A percentile compares a stretch with the other conserved stretches of the same genome.
Conservation (phyloP, 2,797 vertebrate species). For the Intellagama lesueurii region DNA sequence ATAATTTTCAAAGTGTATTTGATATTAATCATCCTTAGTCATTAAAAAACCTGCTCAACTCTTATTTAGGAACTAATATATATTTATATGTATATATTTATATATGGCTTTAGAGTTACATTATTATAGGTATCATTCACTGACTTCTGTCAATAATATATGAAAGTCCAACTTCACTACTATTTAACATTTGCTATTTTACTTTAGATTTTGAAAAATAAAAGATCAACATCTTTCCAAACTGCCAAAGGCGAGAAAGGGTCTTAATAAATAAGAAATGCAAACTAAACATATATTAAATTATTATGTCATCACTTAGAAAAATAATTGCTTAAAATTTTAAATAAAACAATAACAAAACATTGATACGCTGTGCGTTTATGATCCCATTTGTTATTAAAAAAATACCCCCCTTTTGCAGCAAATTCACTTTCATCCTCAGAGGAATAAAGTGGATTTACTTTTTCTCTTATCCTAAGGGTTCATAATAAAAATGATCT, state of each 20-base stretch:
- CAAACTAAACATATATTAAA: slow-evolving; percentile 75
- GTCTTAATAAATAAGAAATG: slow-evolving; percentile 75
- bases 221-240: slow-evolving; percentile 64
- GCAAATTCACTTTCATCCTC: slow-evolving; percentile 73
- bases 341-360: slow-evolving; percentile 76
- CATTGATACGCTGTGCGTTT: slow-evolving; percentile 67
- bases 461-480: slow-evolving; percentile 70
- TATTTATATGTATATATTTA: not conserved
- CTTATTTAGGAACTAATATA: slow-evolving; percentile 71
- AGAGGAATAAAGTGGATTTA: slow-evolving; percentile 77
- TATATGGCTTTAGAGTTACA: slow-evolving; percentile 80
- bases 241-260: slow-evolving; percentile 65
- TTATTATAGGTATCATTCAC: slow-evolving; percentile 73
- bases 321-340: slow-evolving; percentile 75
- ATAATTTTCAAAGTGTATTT: slow-evolving; percentile 69
- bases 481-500: slow-evolving; percentile 73
- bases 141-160: slow-evolving; percentile 65
- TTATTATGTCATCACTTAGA: slow-evolving; percentile 71
- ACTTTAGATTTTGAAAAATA: slow-evolving; percentile 44
- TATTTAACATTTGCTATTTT: slow-evolving; percentile 67
- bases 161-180: slow-evolving; percentile 63
- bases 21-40: slow-evolving; percentile 69
- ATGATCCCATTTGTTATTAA: slow-evolving; percentile 72
- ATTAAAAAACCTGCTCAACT: slow-evolving; percentile 64
- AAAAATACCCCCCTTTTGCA: slow-evolving; percentile 70